Evolutionary conservation across 2,113 vertebrate genomes (phyloP), one percentile per base, ranked within the genome.

Genomic region (Ariopsis seemanni): DNA sequence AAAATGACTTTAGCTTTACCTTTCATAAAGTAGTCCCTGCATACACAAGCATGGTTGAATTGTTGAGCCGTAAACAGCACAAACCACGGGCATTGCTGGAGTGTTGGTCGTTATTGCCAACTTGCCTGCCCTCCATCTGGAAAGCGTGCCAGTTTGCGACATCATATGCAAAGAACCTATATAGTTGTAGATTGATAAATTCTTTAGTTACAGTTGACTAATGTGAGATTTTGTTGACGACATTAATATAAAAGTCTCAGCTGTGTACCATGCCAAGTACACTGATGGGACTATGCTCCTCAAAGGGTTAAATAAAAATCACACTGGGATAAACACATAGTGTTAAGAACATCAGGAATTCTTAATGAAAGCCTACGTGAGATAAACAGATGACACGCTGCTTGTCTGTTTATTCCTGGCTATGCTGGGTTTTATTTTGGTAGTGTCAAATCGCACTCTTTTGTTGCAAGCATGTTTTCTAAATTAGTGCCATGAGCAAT

Each of bases 401-500:
- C 25, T 78, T 80, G 7, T 83, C 27, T 63, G 86, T 83, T 75
- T 83, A 42, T 78, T 88, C 86, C 82, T 7, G 72, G 58, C 34
- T 55, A 78, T 53, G 71, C 82, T 42, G 72, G 72, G 82, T 34
- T 88, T 88, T 88, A 88, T 88, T 88, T 88, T 65, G 86, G 86
- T 88, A 14, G 86, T 78, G 86, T 84, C 72, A 84, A 77, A 84
- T 88, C 86, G 17, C 82, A 84, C 81, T 83, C 80, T 67, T 74
- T 87, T 60, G 58, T 83, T 63, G 82, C 50, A 10, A 53, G 58
- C 27, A 15, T 87, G 58, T 65, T 84, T 85, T 88, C 60, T 63
- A 88, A 84, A 88, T 88, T 84, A 88, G 74, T 48, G 58, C 86
- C 25, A 58, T 42, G 81, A 74, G 55, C 50, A 22, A 15, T 69